Evolutionary conservation across 2,888 invertebrate genomes (phyloP), one percentile per base, ranked within the genome.

Genomic region (Mimumesa dahlbomi): DNA sequence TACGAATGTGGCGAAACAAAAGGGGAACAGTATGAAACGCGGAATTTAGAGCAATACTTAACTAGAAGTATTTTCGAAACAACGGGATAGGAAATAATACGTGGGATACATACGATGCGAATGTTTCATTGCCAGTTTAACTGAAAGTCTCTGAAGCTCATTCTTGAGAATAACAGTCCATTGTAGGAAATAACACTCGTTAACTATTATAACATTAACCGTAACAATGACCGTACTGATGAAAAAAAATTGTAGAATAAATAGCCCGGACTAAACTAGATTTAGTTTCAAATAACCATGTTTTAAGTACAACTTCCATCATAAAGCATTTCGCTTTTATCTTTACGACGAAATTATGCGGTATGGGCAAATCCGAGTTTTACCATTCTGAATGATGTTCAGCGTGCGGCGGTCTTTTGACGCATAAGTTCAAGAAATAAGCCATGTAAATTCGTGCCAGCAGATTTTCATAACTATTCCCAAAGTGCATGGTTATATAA

Each of bases 261-360:
- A 40, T 0, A 25, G n/a, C 4, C 25, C 2, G 11, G 11, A 0
- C 7, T 9, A 42, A 31, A 22, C 29, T 22, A 21, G 62, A 62
- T 52, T 46, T 29, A 53, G 43, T 63, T 48, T 38, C 34, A 62
- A 22, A 43, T 9, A 70, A 58, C 38, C 21, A 49, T 18, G 40
- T 43, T 52, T 45, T 11, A 22, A 21, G 31, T 11, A 19, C 31
- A 40, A 43, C 53, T 53, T 40, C 38, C 45, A 36, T 63, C 62
- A 57, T 70, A 67, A 53, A 54, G 65, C 53, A 54, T 46, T 58
- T 45, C 22, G 14, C 50, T 40, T 49, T 62, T 52, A 62, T 72
- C 61, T 75, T 77, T 77, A 79, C 72, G 77, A 65, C 62, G 22
- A 45, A 75, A 79, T 79, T 77, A 79, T 79, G 59, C 77, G 29